phyloP scores from a whole-genome alignment of 1,140 invertebrate genomes.

The Andrena cerasifolii region DNA sequence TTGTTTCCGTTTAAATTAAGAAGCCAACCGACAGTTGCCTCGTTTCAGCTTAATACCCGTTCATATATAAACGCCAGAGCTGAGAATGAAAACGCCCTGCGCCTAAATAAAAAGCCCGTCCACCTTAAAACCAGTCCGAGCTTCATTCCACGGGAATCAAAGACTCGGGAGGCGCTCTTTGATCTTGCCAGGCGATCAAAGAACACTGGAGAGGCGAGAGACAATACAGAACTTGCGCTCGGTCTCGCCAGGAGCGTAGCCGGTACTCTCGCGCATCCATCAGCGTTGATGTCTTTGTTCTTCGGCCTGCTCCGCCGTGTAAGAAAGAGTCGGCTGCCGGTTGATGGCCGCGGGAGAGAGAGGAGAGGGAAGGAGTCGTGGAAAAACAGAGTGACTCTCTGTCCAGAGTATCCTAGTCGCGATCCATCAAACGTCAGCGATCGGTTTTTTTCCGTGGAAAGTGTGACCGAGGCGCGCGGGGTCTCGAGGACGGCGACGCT shows the following conservation, averaged over 20 bases:
- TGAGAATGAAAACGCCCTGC: neutral
- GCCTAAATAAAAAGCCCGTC: neutral
- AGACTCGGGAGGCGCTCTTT: neutral
- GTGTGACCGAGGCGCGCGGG: conserved; percentile 2
- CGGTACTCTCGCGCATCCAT: conserved; percentile 32
- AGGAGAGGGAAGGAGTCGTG: conserved; percentile 27
- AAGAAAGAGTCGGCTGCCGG: neutral
- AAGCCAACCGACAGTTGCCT: neutral
- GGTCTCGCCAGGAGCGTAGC: neutral
- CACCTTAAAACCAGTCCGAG: neutral
- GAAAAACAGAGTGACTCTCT: conserved; percentile 57
- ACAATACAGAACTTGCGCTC: conserved; percentile 15
- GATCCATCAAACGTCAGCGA: conserved; percentile 79
- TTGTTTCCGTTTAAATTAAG: neutral
- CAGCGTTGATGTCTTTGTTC: conserved; percentile 56
- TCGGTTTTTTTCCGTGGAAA: conserved; percentile 65
- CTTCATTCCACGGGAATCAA: neutral
- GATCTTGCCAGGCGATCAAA: conserved; percentile 33
- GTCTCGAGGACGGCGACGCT: neutral
- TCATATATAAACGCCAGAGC: neutral
- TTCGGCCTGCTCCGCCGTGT: neutral
- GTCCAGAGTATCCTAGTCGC: conserved; percentile 51
- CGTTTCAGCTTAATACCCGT: neutral
- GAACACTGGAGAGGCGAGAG: neutral
- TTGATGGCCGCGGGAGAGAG: neutral